Conservation (phyloP, 2,113 vertebrate species). For the Plotosus lineatus region DNA sequence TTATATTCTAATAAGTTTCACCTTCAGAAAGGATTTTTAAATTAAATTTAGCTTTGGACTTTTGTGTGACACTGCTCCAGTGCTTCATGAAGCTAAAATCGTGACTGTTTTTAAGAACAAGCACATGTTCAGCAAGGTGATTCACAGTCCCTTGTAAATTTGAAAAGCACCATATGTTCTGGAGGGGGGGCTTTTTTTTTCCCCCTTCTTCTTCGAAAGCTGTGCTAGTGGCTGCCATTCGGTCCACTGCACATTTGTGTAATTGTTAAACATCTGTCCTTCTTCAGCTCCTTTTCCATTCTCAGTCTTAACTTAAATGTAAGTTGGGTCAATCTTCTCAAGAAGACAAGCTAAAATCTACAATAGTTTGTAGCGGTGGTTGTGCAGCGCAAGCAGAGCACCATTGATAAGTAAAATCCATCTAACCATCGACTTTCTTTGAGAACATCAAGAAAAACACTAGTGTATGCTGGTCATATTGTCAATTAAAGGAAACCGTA, state of each 20-base stretch:
- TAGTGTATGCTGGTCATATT: too few species aligned
- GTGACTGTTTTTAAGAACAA: constrained; percentile 7
- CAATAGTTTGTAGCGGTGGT: not conserved
- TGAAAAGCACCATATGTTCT: constrained; percentile 65
- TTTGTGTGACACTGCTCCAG: not conserved
- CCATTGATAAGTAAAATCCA: too few species aligned
- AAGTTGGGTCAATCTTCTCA: not conserved
- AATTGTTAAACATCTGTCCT: constrained; percentile 64
- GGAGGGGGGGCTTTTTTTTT: too few species aligned
- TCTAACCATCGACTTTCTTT: too few species aligned
- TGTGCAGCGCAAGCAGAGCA: too few species aligned
- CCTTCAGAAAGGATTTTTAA: not conserved
- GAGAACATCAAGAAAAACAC: not conserved
- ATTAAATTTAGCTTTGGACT: not conserved
- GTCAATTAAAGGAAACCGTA: too few species aligned
- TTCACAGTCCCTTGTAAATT: constrained; percentile 33
- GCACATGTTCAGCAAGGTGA: constrained; percentile 19
- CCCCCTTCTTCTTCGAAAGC: constrained; percentile 49
- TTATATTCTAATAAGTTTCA: not conserved
- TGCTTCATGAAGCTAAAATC: not conserved
- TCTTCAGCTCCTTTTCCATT: constrained; percentile 45
- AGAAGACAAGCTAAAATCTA: not conserved
- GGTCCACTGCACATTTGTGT: constrained; percentile 59
- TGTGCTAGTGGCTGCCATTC: constrained; percentile 67
- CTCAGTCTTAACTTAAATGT: not conserved